Base-by-base conservation (phyloP, 2,113 vertebrate species). In the Lampris incognitus region DNA sequence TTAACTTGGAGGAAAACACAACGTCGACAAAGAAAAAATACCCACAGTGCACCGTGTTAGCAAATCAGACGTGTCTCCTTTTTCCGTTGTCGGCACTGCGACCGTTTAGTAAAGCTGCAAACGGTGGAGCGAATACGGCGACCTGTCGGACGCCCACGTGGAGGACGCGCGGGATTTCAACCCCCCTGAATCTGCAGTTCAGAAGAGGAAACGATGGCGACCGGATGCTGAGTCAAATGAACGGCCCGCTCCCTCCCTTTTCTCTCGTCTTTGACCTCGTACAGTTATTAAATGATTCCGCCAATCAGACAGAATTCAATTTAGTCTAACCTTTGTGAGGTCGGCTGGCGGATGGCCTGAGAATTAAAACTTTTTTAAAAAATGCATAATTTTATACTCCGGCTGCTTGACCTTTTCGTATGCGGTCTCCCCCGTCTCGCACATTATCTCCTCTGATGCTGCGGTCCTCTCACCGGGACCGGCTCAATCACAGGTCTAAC, bases 321-420 rank as follows among this genome's bases (percentile, higher is more conserved):
- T 81, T 42, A n/a, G 24, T 39, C 13, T 74, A 79, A 88, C 70
- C 79, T 83, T 81, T 81, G 44, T 66, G 52, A 41, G 9, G 9
- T 13, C 61, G 55, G 49, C 58, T 60, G 40, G 24, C 66, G 58
- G 44, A 72, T 52, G 11, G 24, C 51, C 38, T 69, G 51, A 66
- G 44, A 69, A 77, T 41, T 54, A 36, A 44, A 83, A 75, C 37
- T 2, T 40, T 72, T 48, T 74, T 49, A 79, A 24, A 24, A 72
- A 49, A 67, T 66, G 77, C 57, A 72, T 59, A 56, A 69, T 13
- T 42, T 59, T 81, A 11, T 55, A 50, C 44, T 70, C 57, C 41
- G 51, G 42, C 51, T 70, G 54, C 55, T 46, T 86, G 77, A 87
- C 82, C 74, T 88, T 85, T 81, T 73, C 37, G 24, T 24, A 69